Evolutionary conservation across 2,113 vertebrate species (phyloP).

Genomic region (Telmatochromis sp.): DNA sequence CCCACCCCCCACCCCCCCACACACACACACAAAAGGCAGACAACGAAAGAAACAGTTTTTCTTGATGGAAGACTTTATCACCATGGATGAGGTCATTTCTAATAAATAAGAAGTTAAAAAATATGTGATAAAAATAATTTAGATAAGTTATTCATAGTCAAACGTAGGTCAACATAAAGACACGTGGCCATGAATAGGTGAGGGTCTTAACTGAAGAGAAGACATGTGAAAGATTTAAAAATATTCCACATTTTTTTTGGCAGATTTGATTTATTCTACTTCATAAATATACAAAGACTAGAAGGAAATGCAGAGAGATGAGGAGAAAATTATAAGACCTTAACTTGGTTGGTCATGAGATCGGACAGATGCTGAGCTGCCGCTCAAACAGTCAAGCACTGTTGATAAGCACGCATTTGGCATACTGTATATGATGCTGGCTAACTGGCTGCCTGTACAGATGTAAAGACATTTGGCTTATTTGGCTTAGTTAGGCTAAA

Average conservation of each 20-base stretch:
- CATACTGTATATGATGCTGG: not conserved
- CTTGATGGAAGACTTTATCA: not conserved
- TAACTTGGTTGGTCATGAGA: not conserved
- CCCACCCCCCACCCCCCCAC: fast-evolving
- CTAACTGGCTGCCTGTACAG: not conserved
- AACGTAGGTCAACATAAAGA: not conserved
- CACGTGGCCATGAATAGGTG: not conserved
- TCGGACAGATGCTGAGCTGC: not conserved
- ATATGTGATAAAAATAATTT: not conserved
- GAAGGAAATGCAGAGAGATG: not conserved
- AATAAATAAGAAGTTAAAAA: not conserved
- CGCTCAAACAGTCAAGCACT: not conserved
- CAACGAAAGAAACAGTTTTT: not conserved
- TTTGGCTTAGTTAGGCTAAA: not conserved
- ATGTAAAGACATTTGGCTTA: not conserved
- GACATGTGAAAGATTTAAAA: not conserved
- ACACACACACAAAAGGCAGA: not conserved
- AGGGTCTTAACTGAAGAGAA: not conserved
- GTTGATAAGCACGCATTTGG: not conserved
- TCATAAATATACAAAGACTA: not conserved
- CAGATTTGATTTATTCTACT: not conserved
- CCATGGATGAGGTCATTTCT: not conserved
- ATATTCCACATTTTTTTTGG: not conserved
- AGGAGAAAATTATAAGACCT: not conserved
- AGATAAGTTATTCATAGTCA: not conserved